A percentile compares a stretch with the other conserved stretches of the same genome.
Evolutionary conservation across 2,797 vertebrate species (phyloP).

Genomic region (Notoglanidium macrostoma): DNA sequence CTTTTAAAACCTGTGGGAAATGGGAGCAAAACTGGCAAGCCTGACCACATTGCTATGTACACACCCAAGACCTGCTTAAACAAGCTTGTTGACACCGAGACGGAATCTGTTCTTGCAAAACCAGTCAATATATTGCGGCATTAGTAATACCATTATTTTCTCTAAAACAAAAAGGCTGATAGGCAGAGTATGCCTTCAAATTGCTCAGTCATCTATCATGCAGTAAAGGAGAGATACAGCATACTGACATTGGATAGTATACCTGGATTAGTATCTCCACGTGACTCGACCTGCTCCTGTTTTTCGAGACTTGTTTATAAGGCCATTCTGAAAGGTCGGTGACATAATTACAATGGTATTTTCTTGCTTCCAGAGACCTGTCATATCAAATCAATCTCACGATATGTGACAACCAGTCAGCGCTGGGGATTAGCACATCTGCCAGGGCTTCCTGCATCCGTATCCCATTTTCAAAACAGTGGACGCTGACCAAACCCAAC

Average conservation of each 20-base stretch:
- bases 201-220: background rate
- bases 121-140: background rate
- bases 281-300: background rate
- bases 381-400: constrained; percentile 5
- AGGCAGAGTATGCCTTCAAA: background rate
- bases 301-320: background rate
- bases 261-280: background rate
- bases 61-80: constrained; percentile 38
- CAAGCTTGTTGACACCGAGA: constrained; percentile 33
- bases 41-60: constrained; percentile 2
- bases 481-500: background rate
- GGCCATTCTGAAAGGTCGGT: background rate
- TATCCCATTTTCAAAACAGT: background rate
- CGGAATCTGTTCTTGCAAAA: constrained; percentile 21
- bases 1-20: constrained; percentile 30
- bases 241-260: background rate
- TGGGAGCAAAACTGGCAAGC: background rate
- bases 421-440: background rate
- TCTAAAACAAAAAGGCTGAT: background rate
- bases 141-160: background rate
- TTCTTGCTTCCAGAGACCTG: background rate
- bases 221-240: background rate
- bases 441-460: background rate
- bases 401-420: background rate
- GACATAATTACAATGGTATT: background rate